Evolutionary conservation across 2,113 vertebrate species (phyloP), one percentile per base, ranked within the genome.

Genomic region (Phaetusa simplex): DNA sequence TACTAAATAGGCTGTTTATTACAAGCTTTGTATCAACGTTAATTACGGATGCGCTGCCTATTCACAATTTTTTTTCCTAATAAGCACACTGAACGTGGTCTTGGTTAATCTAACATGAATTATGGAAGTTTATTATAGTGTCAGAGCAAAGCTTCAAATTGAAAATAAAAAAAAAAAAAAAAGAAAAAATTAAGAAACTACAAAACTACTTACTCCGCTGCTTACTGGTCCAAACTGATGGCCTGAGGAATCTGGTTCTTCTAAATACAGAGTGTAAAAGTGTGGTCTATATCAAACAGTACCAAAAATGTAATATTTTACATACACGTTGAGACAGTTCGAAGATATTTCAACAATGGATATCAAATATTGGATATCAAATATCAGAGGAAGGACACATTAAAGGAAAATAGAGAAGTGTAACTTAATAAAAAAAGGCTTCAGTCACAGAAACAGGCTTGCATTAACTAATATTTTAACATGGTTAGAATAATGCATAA

Each of bases 221-320:
- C 99, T 99, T 94, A 95, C 92, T 95, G 99, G 99, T 97, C 99
- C 99, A 65, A 97, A 96, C 1, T 1, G 36, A 96, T 99, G 99
- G 92, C 99, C 99, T 12, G 99, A 92, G 69, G 94, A 65, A 98
- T 99, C 99, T 65, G 99, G 99, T 97, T 99, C 99, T 49, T 99
- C 99, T 98, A 99, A 98, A 98, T 99, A 99, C 98, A 99, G 97
- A 97, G 99, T 99, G 98, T 99, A 99, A 98, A 99, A 99, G 98
- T 99, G 99, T 95, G 99, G 99, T 98, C 99, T 99, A 98, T 98
- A 99, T 98, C 98, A 98, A 98, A 98, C 98, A 98, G 98, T 97
- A 98, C 96, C 98, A 98, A 98, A 97, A 98, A 98, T 95, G 97
- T 98, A 98, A 98, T 98, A 98, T 98, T 98, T 98, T 98, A 98